These are phyloP conservation scores for Deroplatys truncata DNA, from an alignment of 2,888 invertebrate genomes.

Conservation along the genomic window DNA sequence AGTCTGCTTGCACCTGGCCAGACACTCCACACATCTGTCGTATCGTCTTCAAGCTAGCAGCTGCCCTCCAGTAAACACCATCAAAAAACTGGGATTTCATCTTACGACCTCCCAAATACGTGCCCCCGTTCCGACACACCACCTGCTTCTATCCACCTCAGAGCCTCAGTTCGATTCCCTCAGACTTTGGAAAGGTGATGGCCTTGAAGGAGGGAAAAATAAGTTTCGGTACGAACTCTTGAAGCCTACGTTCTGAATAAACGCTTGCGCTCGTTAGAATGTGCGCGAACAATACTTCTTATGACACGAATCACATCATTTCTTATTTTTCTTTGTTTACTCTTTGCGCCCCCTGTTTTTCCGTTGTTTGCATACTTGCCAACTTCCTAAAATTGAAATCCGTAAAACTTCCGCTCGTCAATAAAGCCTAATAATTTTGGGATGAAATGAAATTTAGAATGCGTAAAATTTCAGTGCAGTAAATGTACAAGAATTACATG, in stretches of 20 bases:
- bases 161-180: neutral
- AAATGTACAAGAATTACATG: too few relatives aligned
- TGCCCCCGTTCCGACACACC: neutral
- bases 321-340: too few relatives aligned
- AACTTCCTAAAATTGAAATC: too few relatives aligned
- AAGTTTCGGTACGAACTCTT: neutral
- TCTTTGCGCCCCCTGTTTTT: too few relatives aligned
- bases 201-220: neutral
- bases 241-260: neutral
- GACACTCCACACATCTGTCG: neutral
- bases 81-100: neutral
- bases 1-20: neutral
- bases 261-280: neutral
- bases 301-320: too few relatives aligned
- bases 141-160: neutral
- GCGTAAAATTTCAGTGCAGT: too few relatives aligned
- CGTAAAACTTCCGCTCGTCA: too few relatives aligned
- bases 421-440: too few relatives aligned
- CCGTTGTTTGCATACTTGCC: too few relatives aligned
- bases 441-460: too few relatives aligned
- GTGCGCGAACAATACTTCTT: too few relatives aligned
- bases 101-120: neutral
- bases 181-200: neutral
- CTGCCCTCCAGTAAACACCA: neutral
- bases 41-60: neutral